These are phyloP conservation scores for Donacobius atricapilla DNA, from an alignment of 2,113 vertebrate species.

Conservation along the genomic window DNA sequence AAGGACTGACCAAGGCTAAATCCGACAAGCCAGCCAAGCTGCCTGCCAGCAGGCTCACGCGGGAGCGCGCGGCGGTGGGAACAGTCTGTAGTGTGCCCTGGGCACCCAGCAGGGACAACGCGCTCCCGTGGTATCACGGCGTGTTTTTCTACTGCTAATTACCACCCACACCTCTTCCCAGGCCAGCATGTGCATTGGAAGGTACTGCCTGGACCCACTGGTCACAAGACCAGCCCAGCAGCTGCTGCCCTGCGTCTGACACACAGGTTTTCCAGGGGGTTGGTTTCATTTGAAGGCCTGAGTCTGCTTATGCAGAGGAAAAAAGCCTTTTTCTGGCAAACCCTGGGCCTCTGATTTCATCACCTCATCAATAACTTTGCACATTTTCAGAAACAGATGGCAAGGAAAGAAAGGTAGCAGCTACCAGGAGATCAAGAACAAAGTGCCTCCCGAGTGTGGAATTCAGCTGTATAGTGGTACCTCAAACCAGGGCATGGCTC, in stretches of 20 bases:
- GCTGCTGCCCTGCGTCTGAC: not conserved
- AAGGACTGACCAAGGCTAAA: not conserved
- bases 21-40: not conserved
- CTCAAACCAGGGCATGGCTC: not conserved
- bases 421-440: not conserved
- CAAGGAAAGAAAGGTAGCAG: not conserved
- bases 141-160: not conserved
- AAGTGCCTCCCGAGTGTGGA: not conserved
- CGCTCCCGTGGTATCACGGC: rapidly evolving
- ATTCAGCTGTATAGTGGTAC: not conserved
- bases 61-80: not conserved
- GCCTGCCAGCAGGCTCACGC: not conserved
- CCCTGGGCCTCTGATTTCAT: constrained; percentile 7
- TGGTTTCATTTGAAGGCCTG: not conserved
- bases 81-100: not conserved
- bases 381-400: constrained; percentile 47
- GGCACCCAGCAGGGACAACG: rapidly evolving
- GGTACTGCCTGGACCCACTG: rapidly evolving
- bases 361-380: constrained; percentile 43
- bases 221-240: not conserved
- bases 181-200: not conserved
- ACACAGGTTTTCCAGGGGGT: rapidly evolving
- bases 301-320: not conserved
- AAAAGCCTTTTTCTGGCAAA: constrained; percentile 20
- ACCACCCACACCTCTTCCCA: not conserved